These are phyloP conservation scores for Pseudorectes ferrugineus DNA, from an alignment of 2,113 vertebrate species.

Conservation along the genomic window DNA sequence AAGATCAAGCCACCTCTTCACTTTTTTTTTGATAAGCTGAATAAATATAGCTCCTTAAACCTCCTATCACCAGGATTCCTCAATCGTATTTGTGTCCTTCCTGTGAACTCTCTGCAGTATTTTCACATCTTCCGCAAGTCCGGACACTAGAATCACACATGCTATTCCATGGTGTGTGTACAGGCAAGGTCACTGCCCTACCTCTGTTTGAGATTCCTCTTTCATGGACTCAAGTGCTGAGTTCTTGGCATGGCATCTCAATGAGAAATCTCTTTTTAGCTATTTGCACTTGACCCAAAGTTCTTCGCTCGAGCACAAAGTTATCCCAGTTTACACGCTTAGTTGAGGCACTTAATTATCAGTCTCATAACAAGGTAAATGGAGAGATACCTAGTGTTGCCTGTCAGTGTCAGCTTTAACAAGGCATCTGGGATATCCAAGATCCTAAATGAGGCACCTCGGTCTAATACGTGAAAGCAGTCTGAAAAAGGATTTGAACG, in stretches of 20 bases:
- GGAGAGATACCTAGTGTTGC: background rate
- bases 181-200: background rate
- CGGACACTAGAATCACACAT: background rate
- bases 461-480: background rate
- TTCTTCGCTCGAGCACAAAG: background rate
- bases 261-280: background rate
- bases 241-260: background rate
- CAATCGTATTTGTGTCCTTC: background rate
- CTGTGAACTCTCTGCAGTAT: constrained; percentile 12
- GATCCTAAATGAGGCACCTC: background rate
- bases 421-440: background rate
- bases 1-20: constrained; percentile 8
- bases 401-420: background rate
- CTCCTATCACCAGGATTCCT: background rate
- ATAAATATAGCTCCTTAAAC: constrained; percentile 26
- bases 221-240: background rate
- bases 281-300: background rate
- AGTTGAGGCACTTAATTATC: background rate
- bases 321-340: background rate
- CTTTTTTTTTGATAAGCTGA: constrained; percentile 36
- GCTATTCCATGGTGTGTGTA: background rate
- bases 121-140: background rate
- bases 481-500: background rate
- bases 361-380: background rate
- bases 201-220: background rate